These are phyloP conservation scores for Aspidiotus destructor DNA, from an alignment of 2,888 invertebrate species.

Conservation along the genomic window DNA sequence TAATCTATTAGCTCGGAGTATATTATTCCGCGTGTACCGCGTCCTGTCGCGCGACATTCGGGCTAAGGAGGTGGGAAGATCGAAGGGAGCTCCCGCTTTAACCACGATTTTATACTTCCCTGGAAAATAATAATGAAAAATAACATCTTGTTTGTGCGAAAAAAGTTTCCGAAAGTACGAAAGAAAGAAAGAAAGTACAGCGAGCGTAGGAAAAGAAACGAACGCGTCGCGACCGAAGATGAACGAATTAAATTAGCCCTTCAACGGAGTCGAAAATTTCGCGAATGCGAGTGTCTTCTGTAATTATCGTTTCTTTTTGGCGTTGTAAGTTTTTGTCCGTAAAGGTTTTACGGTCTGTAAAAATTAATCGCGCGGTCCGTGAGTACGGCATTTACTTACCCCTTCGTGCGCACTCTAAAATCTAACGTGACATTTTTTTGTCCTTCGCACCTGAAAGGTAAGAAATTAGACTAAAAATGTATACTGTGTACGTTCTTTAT, in stretches of 20 bases:
- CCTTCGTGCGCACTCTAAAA: no score
- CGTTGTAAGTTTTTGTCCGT: background rate
- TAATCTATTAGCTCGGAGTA: background rate
- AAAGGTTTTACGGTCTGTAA: background rate
- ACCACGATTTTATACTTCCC: background rate
- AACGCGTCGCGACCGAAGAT: background rate
- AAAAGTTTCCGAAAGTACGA: no score
- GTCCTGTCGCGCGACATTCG: background rate
- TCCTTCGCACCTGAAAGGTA: no score
- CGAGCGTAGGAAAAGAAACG: background rate
- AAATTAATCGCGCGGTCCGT: background rate
- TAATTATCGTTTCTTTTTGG: background rate
- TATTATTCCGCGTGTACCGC: background rate
- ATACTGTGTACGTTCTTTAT: no score
- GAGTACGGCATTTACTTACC: background rate
- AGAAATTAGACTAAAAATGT: no score
- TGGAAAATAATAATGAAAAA: constrained; percentile 2
- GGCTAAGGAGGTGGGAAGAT: no score
- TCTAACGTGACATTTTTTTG: no score
- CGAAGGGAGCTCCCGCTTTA: no score
- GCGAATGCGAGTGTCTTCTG: background rate
- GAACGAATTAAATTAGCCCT: background rate
- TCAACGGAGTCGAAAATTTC: background rate
- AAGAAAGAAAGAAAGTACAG: no score
- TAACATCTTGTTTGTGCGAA: background rate